Percentiles rank a stretch among this genome's conserved stretches.
These are phyloP conservation scores for Drosophila tripunctata DNA, from an alignment of 2,888 invertebrate species.

Conservation along the genomic window DNA sequence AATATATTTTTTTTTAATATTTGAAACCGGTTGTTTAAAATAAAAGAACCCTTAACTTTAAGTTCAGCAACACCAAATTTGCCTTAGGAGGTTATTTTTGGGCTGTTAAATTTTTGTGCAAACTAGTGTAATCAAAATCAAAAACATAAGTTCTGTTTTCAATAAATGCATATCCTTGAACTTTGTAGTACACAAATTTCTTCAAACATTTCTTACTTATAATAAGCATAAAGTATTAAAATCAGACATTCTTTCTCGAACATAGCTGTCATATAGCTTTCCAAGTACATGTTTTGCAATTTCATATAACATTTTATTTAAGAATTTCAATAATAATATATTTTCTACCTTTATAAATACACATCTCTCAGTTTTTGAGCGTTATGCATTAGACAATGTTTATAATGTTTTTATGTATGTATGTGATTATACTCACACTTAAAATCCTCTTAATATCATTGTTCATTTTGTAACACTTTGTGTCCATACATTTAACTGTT, in stretches of 20 bases:
- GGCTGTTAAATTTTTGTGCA: too few relatives aligned
- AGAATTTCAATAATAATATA: constrained; percentile 44
- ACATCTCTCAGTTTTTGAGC: constrained; percentile 40
- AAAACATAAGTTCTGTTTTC: constrained; percentile 48
- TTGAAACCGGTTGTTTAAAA: too few relatives aligned
- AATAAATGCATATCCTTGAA: constrained; percentile 70
- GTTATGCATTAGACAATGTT: constrained; percentile 37
- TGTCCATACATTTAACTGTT: constrained; percentile 43
- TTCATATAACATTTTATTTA: constrained; percentile 36
- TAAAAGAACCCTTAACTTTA: too few relatives aligned
- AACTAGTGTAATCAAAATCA: constrained; percentile 15
- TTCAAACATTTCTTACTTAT: constrained; percentile 63
- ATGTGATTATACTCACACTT: constrained; percentile 46
- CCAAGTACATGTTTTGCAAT: constrained; percentile 57
- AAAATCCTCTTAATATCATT: constrained; percentile 33
- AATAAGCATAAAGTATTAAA: constrained; percentile 32
- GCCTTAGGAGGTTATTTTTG: too few relatives aligned
- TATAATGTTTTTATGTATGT: constrained; percentile 50
- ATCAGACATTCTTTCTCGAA: constrained; percentile 52
- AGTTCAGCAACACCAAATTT: too few relatives aligned
- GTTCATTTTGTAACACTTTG: constrained; percentile 53
- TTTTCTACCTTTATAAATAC: constrained; percentile 38
- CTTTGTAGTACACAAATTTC: constrained; percentile 68
- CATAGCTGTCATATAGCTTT: constrained; percentile 57
- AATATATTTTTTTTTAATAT: too few relatives aligned